These are phyloP conservation scores for Tolmerus cingulatus DNA, from an alignment of 2,888 invertebrate species.

Conservation along the genomic window DNA sequence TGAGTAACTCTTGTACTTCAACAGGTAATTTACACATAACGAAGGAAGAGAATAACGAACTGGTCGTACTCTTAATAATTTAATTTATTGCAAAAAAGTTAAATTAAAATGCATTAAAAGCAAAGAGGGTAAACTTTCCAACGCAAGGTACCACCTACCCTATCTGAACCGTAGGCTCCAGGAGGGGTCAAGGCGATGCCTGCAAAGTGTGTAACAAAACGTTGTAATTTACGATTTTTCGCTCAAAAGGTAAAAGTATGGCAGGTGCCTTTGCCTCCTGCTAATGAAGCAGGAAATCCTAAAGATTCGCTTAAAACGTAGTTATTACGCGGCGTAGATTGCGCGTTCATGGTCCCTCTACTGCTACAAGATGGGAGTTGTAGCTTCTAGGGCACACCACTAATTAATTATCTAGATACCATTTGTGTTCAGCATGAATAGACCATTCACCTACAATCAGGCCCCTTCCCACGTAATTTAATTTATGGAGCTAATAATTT, in stretches of 20 bases:
- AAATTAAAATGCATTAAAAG: background rate
- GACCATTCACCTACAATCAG: constrained; percentile 1
- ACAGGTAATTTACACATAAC: background rate
- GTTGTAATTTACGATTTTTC: constrained; percentile 12
- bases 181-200: background rate
- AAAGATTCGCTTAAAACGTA: background rate
- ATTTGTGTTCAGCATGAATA: constrained; percentile 28
- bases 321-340: background rate
- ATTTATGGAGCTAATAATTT: constrained; percentile 32
- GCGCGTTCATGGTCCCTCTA: background rate
- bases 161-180: background rate
- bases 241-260: background rate
- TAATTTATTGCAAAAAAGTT: background rate
- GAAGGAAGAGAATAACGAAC: background rate
- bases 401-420: constrained; percentile 25
- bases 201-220: background rate
- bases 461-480: background rate
- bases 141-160: background rate
- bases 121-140: background rate
- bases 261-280: background rate
- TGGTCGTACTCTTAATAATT: background rate
- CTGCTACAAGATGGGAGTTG: background rate
- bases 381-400: constrained; percentile 1
- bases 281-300: background rate
- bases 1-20: background rate